phyloP scores from a whole-genome alignment of 2,888 invertebrate species.

The Achlya flavicornis region DNA sequence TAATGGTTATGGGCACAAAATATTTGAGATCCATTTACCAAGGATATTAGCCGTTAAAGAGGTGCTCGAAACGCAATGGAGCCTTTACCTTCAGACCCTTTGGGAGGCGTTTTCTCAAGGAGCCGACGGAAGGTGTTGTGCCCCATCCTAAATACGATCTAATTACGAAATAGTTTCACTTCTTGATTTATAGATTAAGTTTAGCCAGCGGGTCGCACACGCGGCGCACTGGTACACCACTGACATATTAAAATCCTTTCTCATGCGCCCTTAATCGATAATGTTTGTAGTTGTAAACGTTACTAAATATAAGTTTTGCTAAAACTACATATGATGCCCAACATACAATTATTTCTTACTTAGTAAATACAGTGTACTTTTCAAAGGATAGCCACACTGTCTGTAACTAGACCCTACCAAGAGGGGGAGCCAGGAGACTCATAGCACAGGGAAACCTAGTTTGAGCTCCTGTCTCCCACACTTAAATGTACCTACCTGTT shows the following conservation, averaged over 20 bases:
- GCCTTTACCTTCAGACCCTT: constrained; percentile 78
- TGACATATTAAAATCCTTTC: constrained; percentile 73
- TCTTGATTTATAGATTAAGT: constrained; percentile 85
- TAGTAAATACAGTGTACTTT: no score
- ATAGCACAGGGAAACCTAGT: no score
- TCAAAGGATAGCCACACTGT: no score
- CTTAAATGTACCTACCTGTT: no score
- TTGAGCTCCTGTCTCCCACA: no score
- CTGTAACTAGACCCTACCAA: no score
- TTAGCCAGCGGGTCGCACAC: constrained; percentile 68
- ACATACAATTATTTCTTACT: background rate
- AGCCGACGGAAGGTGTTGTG: constrained; percentile 76
- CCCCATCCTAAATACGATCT: constrained; percentile 82
- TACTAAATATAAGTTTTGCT: constrained; percentile 1
- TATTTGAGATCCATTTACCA: constrained; percentile 80
- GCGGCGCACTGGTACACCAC: constrained; percentile 62
- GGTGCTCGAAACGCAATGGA: constrained; percentile 79
- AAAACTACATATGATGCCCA: background rate
- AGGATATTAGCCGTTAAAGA: constrained; percentile 82
- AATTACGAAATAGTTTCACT: constrained; percentile 85
- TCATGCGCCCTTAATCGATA: constrained; percentile 39
- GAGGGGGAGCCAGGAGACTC: no score
- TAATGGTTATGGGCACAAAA: constrained; percentile 72
- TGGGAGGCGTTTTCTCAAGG: constrained; percentile 75
- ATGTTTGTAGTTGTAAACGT: constrained; percentile 16